Evolutionary conservation across 2,888 invertebrate species (phyloP), one percentile per base, ranked within the genome.

Genomic region (Xanthia icteritia): DNA sequence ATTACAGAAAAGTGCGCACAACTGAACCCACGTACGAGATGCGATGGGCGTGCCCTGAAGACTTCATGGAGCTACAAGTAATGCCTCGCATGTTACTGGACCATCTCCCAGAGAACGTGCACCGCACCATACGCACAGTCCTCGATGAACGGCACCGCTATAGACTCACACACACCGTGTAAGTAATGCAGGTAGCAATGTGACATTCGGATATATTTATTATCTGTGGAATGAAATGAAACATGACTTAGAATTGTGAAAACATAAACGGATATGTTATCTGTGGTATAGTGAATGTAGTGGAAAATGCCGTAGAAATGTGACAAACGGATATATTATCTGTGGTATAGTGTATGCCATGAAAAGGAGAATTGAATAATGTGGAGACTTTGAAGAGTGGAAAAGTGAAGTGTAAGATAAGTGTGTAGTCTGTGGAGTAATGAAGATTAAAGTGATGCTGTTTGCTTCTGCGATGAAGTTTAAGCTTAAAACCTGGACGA

Each of bases 81-180:
- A 98, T 98, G 97, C 98, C 98, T 11, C 97, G 98, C 69, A 99
- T 99, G 98, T 92, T 99, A 8, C 96, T 98, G 1, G 99, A 99
- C 93, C 99, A 99, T 93, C 95, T 99, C 68, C 99, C 99, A 0
- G 98, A 98, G 91, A 98, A 98, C 91, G 97, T 99, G 31, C 97
- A 97, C 87, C 96, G 97, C 86, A 98, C 98, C 39, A 94, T 99
- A 71, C 97, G 97, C 71, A 97, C 97, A 0, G 96, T 98, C 68
- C 92, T 98, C 36, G 95, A 97, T 63, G 97, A 97, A 87, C 90
- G 94, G 54, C 95, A 96, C 81, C 92, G 95, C 42, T 97, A 96
- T 75, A 93, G 96, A 60, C 91, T 95, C 79, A 96, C 96, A 31
- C 96, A 96, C 56, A 92, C 93, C 76, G 92, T 94, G 27, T 94